Base-by-base conservation (phyloP, 2,888 invertebrate genomes). In the Lysandra coridon region DNA sequence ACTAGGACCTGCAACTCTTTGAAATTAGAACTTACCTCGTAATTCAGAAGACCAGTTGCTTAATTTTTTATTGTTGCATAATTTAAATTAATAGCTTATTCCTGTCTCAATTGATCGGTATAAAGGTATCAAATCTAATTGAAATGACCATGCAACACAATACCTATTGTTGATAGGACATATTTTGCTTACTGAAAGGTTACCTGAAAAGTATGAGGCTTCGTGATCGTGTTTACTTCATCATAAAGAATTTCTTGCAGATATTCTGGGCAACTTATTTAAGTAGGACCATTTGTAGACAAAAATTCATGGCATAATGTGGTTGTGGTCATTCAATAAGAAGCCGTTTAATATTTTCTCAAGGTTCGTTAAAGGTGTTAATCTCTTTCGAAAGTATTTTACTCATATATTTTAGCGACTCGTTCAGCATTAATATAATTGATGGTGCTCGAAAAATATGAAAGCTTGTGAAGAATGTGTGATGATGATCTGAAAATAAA, bases 61-160 rank as follows among this genome's bases (percentile, higher is more conserved):
- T 60, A 5, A 60, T 23, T 23, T 23, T 23, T 23, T 23, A 23
- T 23, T 23, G 17, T 62, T 23, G 62, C 23, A 5, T 60, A 5
- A 60, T 60, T 60, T n/a, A 60, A 60, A 60, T n/a, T 17, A n/a
- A n/a, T 60, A n/a, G n/a, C 4, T 23, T 30, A 12, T 64, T 64
- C 30, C n/a, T 10, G 30, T 64, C 30, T 30, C 64, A 64, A 12
- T 64, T 30, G 14, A 57, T 53, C 14, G 3, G 64, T 10, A 2
- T 10, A 64, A 30, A 30, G 1, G 7, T 30, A 30, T 64, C 7
- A 10, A 64, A 30, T 64, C 10, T 64, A 30, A 64, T 12, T 30
- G 23, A 64, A 64, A 64, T 64, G 30, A 64, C 64, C 64, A 64
- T 64, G 64, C 64, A 64, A 64, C 64, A 23, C 64, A 62, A 23